Evolutionary conservation across 2,113 vertebrate species (phyloP), one percentile per base, ranked within the genome.

Genomic region (Nothocercus nigrocapillus): DNA sequence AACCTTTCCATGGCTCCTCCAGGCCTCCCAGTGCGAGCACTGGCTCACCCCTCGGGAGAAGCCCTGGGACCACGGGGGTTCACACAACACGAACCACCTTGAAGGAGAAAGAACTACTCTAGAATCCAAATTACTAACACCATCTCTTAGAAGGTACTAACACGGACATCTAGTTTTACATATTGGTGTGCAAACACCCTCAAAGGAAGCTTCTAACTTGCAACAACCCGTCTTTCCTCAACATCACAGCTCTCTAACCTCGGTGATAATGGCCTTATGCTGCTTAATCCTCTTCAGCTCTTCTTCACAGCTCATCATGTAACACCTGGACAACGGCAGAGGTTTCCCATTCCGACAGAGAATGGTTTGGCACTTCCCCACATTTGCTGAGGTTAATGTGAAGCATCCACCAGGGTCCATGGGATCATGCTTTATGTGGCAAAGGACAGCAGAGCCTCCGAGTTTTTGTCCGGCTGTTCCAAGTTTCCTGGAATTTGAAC

Each of bases 391-490:
- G 54, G 99, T 99, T 92, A 99, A 98, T 0, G 98, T 99, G 97
- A 99, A 99, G 97, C 99, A 99, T 82, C 99, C 99, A 12, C 97
- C 96, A 1, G 99, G 99, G 96, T 99, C 99, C 49, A 98, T 98
- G 56, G 99, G 99, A 97, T 99, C 99, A 5, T 99, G 99, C 62
- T 98, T 99, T 97, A 99, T 99, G 97, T 99, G 99, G 96, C 99
- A 99, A 70, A 99, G 98, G 58, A 98, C 99, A 24, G 99, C 99
- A 28, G 99, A 99, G 51, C 99, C 99, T 24, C 99, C 99, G 49
- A 99, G 98, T 83, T 99, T 99, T 97, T 99, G 99, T 62, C 99
- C 99, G 17, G 99, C 99, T 34, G 99, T 99, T 91, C 99, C 99
- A 69, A 99, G 98, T 97, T 99, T 99, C 97, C 99, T 98, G 90